These are phyloP conservation scores for Carapus acus DNA, from an alignment of 2,797 vertebrate species.

Conservation along the genomic window DNA sequence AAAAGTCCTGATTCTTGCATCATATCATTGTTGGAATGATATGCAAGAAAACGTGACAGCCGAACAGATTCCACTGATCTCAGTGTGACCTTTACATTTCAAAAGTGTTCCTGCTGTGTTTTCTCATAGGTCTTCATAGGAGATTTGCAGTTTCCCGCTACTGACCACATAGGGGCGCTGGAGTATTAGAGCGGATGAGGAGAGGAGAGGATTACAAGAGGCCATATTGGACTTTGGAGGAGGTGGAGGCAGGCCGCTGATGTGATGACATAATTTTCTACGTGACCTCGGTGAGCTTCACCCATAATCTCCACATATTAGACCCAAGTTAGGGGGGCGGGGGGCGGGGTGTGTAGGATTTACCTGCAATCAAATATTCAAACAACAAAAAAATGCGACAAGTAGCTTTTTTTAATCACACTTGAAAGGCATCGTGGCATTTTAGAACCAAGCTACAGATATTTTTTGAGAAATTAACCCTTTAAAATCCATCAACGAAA, in stretches of 20 bases:
- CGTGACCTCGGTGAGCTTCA: slow-evolving; percentile 52
- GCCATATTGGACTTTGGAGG: slow-evolving; percentile 68
- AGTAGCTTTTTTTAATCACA: background rate
- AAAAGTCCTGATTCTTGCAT: too few relatives aligned
- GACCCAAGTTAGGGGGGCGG: slow-evolving; percentile 21
- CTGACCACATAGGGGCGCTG: slow-evolving; percentile 55
- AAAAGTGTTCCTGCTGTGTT: too few relatives aligned
- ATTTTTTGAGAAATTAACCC: too few relatives aligned
- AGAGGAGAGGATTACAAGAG: slow-evolving; percentile 67
- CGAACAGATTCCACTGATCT: background rate
- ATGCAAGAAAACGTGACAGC: too few relatives aligned
- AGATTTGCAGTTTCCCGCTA: slow-evolving; percentile 2
- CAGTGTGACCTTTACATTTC: too few relatives aligned
- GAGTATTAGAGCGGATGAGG: slow-evolving; percentile 32
- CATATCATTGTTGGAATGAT: too few relatives aligned
- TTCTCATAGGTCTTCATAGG: background rate
- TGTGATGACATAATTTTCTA: slow-evolving; percentile 58
- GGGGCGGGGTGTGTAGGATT: slow-evolving; percentile 3
- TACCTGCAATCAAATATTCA: slow-evolving; percentile 9
- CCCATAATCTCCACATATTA: slow-evolving; percentile 38
- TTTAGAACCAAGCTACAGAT: too few relatives aligned
- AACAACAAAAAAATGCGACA: slow-evolving; percentile 3
- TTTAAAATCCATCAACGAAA: too few relatives aligned
- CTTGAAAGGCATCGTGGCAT: background rate
- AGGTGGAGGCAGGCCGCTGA: slow-evolving; percentile 42